Evolutionary conservation across 2,888 invertebrate genomes (phyloP).

Genomic region (Caenorhabditis wallacei): DNA sequence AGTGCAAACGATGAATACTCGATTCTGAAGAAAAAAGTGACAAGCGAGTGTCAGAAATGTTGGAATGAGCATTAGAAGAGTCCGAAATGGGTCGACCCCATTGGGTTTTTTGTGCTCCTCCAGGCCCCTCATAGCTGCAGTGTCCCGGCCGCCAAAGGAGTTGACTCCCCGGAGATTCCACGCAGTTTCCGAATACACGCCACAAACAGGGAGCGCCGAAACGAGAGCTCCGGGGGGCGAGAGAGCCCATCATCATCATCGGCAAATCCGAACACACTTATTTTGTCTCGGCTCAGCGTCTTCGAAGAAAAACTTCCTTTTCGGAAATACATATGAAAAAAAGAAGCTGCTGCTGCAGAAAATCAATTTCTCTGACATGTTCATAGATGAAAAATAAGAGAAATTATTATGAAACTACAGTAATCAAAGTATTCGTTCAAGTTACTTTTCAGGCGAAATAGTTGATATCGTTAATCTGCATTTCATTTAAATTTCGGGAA

Average conservation of each 20-base stretch:
- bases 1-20: conserved; percentile 19
- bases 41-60: conserved; percentile 45
- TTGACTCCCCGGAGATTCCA: conserved; percentile 61
- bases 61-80: conserved; percentile 50
- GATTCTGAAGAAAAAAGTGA: conserved; percentile 14
- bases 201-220: conserved; percentile 43
- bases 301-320: conserved; percentile 50
- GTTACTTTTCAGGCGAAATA: too few species aligned
- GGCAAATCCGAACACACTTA: conserved; percentile 61
- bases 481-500: too few species aligned
- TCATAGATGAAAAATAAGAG: conserved; percentile 7
- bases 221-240: conserved; percentile 32
- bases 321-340: conserved; percentile 55
- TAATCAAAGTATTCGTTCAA: neutral
- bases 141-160: conserved; percentile 44
- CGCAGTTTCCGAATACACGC: conserved; percentile 49
- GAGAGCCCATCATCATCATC: conserved; percentile 53
- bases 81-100: conserved; percentile 31
- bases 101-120: conserved; percentile 39
- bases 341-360: conserved; percentile 27
- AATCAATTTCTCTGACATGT: neutral
- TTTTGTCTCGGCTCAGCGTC: conserved; percentile 49
- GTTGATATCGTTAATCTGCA: too few species aligned
- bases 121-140: conserved; percentile 2
- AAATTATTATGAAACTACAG: conserved; percentile 7